Evolutionary conservation across 2,888 invertebrate genomes (phyloP).

Genomic region (Aphodius granarius): DNA sequence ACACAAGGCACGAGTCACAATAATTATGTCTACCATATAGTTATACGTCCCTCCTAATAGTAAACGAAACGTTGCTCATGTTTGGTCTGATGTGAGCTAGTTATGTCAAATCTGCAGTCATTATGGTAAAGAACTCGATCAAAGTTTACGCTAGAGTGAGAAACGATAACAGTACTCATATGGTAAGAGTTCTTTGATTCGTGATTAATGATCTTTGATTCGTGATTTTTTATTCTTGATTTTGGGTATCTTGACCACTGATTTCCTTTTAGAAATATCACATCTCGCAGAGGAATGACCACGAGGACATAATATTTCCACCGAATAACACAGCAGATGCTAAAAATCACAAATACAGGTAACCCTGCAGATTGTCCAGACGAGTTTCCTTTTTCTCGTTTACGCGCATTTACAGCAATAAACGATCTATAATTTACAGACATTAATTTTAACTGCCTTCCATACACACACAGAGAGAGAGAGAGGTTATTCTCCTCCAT

Average conservation of each 20-base stretch:
- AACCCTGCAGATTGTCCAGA: conserved; percentile 9
- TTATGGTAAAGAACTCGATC: conserved; percentile 52
- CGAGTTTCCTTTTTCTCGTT: neutral
- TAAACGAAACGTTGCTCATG: neutral
- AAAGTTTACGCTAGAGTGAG: conserved; percentile 54
- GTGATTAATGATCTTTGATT: neutral
- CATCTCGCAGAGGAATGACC: conserved; percentile 17
- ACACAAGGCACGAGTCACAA: neutral
- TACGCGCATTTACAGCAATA: neutral
- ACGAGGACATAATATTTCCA: conserved; percentile 26
- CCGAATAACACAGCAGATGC: conserved; percentile 10
- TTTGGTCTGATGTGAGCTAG: neutral
- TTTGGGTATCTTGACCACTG: no score
- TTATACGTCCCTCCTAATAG: neutral
- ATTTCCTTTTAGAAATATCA: conserved; percentile 24
- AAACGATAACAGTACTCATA: conserved; percentile 21
- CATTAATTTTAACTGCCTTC: neutral
- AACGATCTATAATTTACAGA: neutral
- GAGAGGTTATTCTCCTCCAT: neutral
- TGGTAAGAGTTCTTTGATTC: conserved; percentile 14
- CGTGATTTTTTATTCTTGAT: neutral
- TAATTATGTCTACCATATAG: neutral
- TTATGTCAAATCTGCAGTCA: conserved; percentile 19
- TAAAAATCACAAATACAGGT: conserved; percentile 27
- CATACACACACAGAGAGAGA: neutral